Percentiles rank a stretch among this genome's conserved stretches.
Evolutionary conservation across 2,888 invertebrate genomes (phyloP).

Genomic region (Ryuthela nishihirai): DNA sequence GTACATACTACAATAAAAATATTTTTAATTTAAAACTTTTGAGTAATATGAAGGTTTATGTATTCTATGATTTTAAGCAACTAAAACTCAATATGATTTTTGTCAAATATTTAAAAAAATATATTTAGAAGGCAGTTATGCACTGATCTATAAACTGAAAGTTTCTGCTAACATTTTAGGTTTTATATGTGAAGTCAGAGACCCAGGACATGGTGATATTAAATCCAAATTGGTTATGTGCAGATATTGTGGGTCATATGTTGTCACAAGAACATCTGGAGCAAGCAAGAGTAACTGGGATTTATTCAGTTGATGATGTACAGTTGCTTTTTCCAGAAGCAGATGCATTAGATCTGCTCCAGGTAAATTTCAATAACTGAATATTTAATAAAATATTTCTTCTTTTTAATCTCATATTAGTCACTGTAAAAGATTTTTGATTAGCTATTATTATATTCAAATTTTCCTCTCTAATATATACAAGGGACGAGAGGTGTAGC

Average conservation of each 20-base stretch:
- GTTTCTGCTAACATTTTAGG: constrained; percentile 53
- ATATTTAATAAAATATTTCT: no score
- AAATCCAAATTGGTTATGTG: constrained; percentile 65
- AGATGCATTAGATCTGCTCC: constrained; percentile 64
- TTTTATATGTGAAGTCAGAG: constrained; percentile 59
- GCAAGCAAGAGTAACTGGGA: constrained; percentile 61
- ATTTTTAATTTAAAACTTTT: no score
- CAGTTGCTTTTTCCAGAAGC: constrained; percentile 66
- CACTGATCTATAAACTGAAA: no score
- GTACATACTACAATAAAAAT: no score
- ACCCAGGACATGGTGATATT: constrained; percentile 62
- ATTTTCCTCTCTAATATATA: no score
- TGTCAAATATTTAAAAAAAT: background rate
- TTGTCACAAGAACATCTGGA: constrained; percentile 57
- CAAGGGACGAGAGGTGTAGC: no score
- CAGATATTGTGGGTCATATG: constrained; percentile 63
- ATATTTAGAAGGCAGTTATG: background rate
- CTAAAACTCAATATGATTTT: no score
- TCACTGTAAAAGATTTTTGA: no score
- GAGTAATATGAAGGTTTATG: no score
- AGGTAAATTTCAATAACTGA: constrained; percentile 48
- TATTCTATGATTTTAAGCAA: no score
- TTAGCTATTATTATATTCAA: no score
- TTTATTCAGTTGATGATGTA: constrained; percentile 68
- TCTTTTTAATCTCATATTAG: no score